Percentiles rank a stretch among this genome's conserved stretches.
Evolutionary conservation across 2,797 vertebrate genomes (phyloP).

Genomic region (Enteromius unitaeniatus): DNA sequence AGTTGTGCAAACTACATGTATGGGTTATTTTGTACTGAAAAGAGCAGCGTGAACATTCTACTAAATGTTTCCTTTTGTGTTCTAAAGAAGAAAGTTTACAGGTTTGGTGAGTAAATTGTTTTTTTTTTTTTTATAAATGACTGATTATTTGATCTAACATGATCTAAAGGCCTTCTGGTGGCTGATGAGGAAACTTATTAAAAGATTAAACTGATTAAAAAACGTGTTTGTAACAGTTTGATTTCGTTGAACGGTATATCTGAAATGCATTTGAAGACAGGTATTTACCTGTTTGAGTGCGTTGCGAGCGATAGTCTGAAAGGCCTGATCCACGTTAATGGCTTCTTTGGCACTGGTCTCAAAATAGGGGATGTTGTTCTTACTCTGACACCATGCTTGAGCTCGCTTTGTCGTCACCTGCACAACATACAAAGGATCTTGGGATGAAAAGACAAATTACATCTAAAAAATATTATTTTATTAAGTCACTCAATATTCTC

Average conservation of each 20-base stretch:
- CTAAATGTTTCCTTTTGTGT: neutral
- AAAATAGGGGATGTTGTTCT: conserved; percentile 69
- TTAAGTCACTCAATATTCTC: neutral
- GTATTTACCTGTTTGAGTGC: conserved; percentile 67
- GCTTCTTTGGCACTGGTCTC: conserved; percentile 72
- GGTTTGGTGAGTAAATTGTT: neutral
- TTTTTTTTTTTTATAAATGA: neutral
- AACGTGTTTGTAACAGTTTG: no score
- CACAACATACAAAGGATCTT: conserved; percentile 4
- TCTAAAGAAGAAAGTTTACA: neutral
- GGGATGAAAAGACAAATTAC: neutral
- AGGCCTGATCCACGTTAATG: conserved; percentile 70
- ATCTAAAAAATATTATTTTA: neutral
- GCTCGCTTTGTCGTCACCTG: conserved; percentile 68
- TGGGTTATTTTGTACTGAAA: neutral
- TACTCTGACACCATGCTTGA: conserved; percentile 70
- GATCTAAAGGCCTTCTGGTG: neutral
- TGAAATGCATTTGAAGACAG: neutral
- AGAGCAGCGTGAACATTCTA: neutral
- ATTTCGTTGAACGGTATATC: neutral
- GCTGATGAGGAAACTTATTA: neutral
- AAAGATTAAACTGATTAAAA: no score
- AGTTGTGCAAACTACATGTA: no score
- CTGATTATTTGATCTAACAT: neutral
- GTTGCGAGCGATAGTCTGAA: conserved; percentile 69